Evolutionary conservation across 2,113 vertebrate species (phyloP).

Genomic region (Ictalurus punctatus): DNA sequence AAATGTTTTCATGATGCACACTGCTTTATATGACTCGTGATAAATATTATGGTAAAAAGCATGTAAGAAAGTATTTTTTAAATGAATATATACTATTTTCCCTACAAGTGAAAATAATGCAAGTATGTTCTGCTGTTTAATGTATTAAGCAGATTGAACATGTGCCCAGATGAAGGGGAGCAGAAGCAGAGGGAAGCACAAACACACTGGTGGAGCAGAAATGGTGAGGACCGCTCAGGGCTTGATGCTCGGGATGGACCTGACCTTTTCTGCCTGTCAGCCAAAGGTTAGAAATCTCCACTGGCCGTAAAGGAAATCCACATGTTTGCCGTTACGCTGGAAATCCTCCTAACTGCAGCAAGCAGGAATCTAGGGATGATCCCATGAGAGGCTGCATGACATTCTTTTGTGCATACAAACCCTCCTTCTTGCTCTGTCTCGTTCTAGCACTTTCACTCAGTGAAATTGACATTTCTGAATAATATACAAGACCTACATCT

Average conservation of each 20-base stretch:
- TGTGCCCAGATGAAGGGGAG: background rate
- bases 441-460: slow-evolving; percentile 38
- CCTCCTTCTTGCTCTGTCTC: slow-evolving; percentile 8
- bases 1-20: background rate
- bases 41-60: background rate
- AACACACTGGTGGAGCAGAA: slow-evolving; percentile 49
- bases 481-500: background rate
- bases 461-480: slow-evolving; percentile 46
- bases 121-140: background rate
- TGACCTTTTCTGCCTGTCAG: slow-evolving; percentile 78
- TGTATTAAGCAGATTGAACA: background rate
- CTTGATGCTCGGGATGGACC: slow-evolving; percentile 63
- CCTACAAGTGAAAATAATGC: background rate
- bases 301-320: slow-evolving; percentile 78
- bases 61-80: background rate
- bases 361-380: slow-evolving; percentile 59
- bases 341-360: slow-evolving; percentile 58
- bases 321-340: slow-evolving; percentile 76
- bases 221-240: slow-evolving; percentile 63
- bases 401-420: slow-evolving; percentile 32
- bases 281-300: slow-evolving; percentile 81
- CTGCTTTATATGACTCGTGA: background rate
- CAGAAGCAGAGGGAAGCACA: slow-evolving; percentile 26
- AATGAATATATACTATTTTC: background rate
- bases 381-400: slow-evolving; percentile 55